phyloP scores from a whole-genome alignment of 2,113 vertebrate genomes.

The Heterocephalus glaber region DNA sequence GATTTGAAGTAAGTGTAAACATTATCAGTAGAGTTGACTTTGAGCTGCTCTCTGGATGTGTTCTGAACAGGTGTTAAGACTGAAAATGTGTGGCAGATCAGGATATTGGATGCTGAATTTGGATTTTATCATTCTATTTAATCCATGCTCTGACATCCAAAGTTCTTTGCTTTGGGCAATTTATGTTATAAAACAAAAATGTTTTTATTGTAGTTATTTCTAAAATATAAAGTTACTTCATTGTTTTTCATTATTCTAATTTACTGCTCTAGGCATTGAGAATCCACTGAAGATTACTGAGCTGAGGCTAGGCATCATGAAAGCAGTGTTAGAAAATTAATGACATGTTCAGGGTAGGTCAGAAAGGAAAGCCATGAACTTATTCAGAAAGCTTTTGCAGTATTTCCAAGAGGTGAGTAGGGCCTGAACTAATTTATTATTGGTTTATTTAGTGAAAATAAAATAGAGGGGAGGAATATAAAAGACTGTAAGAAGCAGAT shows the following conservation, averaged over 20 bases:
- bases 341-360: neutral
- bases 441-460: constrained; percentile 37
- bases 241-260: constrained; percentile 1
- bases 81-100: neutral
- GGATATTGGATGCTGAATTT: neutral
- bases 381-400: constrained; percentile 34
- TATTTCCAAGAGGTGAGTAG: constrained; percentile 20
- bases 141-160: neutral
- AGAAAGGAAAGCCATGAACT: neutral
- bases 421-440: neutral
- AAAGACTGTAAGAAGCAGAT: neutral
- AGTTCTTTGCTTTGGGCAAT: constrained; percentile 26
- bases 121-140: constrained; percentile 27
- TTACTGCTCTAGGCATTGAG: neutral
- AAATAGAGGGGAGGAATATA: neutral
- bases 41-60: neutral
- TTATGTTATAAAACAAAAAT: constrained; percentile 45
- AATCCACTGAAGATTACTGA: constrained; percentile 9
- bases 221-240: neutral
- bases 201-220: constrained; percentile 5
- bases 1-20: neutral
- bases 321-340: constrained; percentile 35
- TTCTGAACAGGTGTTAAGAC: neutral
- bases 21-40: neutral
- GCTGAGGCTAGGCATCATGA: neutral